Percentiles rank a stretch among this genome's conserved stretches.
Conservation (phyloP, 2,797 vertebrate genomes). For the Bradypus variegatus region DNA sequence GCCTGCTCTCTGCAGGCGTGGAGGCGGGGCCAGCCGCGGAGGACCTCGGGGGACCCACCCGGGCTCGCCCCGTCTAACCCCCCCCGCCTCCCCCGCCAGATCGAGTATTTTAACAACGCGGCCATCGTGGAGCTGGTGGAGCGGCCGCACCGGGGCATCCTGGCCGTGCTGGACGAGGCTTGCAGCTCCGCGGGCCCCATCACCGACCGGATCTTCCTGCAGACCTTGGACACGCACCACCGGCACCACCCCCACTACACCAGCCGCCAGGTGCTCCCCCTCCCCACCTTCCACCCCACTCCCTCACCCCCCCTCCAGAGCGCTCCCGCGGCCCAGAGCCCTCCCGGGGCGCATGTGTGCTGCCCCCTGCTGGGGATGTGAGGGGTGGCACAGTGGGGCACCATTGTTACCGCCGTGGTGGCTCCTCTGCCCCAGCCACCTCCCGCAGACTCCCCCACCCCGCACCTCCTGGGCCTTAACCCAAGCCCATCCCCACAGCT, state of each 20-base stretch:
- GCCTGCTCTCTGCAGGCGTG: too few species aligned
- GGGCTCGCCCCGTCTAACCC: accelerated
- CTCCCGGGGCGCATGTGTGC: too few species aligned
- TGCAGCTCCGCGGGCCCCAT: slow-evolving; percentile 83
- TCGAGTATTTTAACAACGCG: slow-evolving; percentile 92
- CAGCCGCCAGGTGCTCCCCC: slow-evolving; percentile 84
- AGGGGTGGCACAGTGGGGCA: neutral
- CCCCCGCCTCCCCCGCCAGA: slow-evolving; percentile 68
- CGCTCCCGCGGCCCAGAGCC: too few species aligned
- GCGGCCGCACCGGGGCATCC: slow-evolving; percentile 84
- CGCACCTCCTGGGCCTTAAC: neutral
- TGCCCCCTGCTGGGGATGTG: neutral
- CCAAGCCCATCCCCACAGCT: slow-evolving; percentile 71
- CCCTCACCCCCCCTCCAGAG: neutral
- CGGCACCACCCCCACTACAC: slow-evolving; percentile 88
- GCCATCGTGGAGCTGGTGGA: slow-evolving; percentile 93
- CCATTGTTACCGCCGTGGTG: neutral
- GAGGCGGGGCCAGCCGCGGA: accelerated
- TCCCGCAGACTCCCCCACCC: neutral
- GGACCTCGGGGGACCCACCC: neutral
- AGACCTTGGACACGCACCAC: slow-evolving; percentile 85
- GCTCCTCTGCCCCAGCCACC: neutral
- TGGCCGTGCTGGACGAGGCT: slow-evolving; percentile 89
- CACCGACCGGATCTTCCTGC: slow-evolving; percentile 85
- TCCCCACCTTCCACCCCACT: too few species aligned